Percentiles rank a stretch among this genome's conserved stretches.
Conservation (phyloP, 2,797 vertebrate genomes). For the Melanotaenia trifasciata region DNA sequence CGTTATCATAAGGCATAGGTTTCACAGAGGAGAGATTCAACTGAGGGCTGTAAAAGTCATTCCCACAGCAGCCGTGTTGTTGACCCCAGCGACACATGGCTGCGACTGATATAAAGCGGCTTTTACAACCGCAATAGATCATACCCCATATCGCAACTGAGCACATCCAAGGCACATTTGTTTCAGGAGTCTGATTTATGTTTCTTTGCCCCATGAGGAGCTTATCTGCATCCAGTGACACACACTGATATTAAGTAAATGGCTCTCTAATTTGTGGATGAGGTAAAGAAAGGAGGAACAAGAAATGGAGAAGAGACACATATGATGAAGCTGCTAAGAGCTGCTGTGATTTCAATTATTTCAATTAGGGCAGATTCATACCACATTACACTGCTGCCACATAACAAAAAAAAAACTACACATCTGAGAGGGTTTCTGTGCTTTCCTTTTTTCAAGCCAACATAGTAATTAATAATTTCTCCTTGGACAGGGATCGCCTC, state of each 20-base stretch:
- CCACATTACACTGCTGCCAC: slow-evolving; percentile 28
- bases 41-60: slow-evolving; percentile 46
- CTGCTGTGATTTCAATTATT: slow-evolving; percentile 35
- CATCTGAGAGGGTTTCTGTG: slow-evolving; percentile 36
- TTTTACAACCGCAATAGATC: slow-evolving; percentile 55
- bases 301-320: neutral
- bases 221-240: slow-evolving; percentile 39
- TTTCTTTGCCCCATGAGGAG: slow-evolving; percentile 11
- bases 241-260: slow-evolving; percentile 25
- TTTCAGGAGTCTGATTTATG: slow-evolving; percentile 59
- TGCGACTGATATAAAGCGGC: slow-evolving; percentile 55
- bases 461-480: slow-evolving; percentile 64
- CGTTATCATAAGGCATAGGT: slow-evolving; percentile 49
- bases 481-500: slow-evolving; percentile 45
- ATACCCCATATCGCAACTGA: slow-evolving; percentile 36
- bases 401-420: slow-evolving; percentile 58
- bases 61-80: slow-evolving; percentile 48
- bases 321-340: slow-evolving; percentile 3
- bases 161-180: slow-evolving; percentile 33
- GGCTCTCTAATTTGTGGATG: slow-evolving; percentile 41
- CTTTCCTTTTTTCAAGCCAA: slow-evolving; percentile 29
- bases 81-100: slow-evolving; percentile 47
- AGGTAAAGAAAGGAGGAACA: neutral
- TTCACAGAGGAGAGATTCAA: slow-evolving; percentile 41
- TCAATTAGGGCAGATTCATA: slow-evolving; percentile 55